Base-by-base conservation (phyloP, 2,888 invertebrate species). In the Limnephilus rhombicus region DNA sequence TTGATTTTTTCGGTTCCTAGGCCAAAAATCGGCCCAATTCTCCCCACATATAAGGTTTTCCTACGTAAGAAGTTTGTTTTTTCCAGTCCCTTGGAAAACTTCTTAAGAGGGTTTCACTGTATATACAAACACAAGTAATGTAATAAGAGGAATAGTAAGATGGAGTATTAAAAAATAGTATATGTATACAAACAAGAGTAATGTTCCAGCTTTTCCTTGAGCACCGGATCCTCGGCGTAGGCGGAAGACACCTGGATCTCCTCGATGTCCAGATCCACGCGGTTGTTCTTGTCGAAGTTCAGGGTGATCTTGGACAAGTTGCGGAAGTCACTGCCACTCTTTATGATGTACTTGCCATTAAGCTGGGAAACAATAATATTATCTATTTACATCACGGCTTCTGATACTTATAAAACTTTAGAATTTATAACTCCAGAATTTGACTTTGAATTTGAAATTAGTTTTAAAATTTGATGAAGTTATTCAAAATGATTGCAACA, bases 311-410 rank as follows among this genome's bases (percentile, higher is more conserved):
- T 98, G 88, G 98, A 98, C 95, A 99, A 98, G 94, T 99, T 98
- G 34, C 98, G 96, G 95, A 99, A 99, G 95, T 99, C 99, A 3
- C 99, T 98, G 31, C 99, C 99, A 94, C 98, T 98, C 95, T 99
- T 99, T 0, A 99, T 96, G 92, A 99, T 97, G 94, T 97, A 97
- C 94, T 97, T 98, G 90, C 97, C 98, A 95, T 98, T 98, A 31
- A 98, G 96, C 97, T 97, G 95, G 29, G 94, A 15, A 86, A 83
- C 24, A 83, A 83, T 31, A 83, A 31, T 82, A 18, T 15, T n/a
- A 24, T 0, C 24, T 24, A 68, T 24, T 68, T 68, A 68, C 15
- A 15, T 18, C 53, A 68, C 5, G 53, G 53, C 18, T 7, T 68
- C 5, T 7, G 53, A 18, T 24, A 18, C 53, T 45, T 45, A 45